Conservation (phyloP, 2,113 vertebrate species). For the Polypterus bichir region DNA sequence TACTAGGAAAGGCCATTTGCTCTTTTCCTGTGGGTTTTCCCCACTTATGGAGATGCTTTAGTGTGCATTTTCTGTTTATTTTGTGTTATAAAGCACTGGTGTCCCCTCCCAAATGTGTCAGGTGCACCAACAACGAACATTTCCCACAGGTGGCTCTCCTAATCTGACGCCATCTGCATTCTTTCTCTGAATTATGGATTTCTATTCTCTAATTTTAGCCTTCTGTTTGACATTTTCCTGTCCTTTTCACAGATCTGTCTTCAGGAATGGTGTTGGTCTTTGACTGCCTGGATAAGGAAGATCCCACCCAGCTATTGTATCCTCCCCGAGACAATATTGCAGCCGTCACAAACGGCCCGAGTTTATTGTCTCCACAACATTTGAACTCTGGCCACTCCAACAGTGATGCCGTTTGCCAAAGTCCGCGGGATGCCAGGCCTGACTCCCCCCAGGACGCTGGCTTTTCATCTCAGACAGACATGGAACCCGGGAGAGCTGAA, state of each 20-base stretch:
- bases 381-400: constrained; percentile 31
- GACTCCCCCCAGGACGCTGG: not conserved
- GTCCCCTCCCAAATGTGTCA: too few relatives aligned
- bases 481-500: constrained; percentile 29
- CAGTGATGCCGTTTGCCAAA: not conserved
- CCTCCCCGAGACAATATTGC: not conserved
- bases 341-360: constrained; percentile 14
- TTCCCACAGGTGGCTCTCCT: too few relatives aligned
- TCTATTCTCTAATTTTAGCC: too few relatives aligned
- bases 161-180: too few relatives aligned
- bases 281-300: constrained; percentile 46
- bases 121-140: too few relatives aligned
- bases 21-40: too few relatives aligned
- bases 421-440: not conserved
- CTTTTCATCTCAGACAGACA: constrained; percentile 15
- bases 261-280: constrained; percentile 49
- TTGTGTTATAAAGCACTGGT: too few relatives aligned
- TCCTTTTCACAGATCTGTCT: constrained; percentile 30
- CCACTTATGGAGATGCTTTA: too few relatives aligned
- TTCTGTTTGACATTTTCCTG: not conserved
- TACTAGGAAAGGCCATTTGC: too few relatives aligned
- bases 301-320: constrained; percentile 13
- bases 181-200: too few relatives aligned
- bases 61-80: too few relatives aligned
- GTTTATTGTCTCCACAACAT: constrained; percentile 28